A percentile compares a stretch with the other conserved stretches of the same genome.
Conservation (phyloP, 2,113 vertebrate genomes). For the Uropsilus gracilis region DNA sequence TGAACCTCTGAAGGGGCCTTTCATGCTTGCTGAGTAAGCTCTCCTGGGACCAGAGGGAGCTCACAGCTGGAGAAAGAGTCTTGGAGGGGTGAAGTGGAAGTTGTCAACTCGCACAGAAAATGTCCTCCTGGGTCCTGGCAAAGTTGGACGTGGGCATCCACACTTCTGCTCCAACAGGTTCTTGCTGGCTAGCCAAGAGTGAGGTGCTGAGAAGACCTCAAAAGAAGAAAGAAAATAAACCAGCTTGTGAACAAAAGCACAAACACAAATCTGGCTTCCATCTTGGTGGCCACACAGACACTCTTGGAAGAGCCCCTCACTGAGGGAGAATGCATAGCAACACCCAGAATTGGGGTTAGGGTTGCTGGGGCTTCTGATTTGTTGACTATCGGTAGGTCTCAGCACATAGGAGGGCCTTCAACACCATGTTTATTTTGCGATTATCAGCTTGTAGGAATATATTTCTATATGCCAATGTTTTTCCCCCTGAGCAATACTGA, state of each 20-base stretch:
- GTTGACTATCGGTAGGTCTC: constrained; percentile 44
- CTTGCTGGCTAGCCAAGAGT: not conserved
- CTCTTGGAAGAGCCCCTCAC: not conserved
- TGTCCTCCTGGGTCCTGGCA: not conserved
- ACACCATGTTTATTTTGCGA: constrained; percentile 45
- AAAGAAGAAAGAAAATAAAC: not conserved
- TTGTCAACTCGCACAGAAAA: not conserved
- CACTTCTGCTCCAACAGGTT: rapidly evolving
- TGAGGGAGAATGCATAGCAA: not conserved
- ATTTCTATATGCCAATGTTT: constrained; percentile 62
- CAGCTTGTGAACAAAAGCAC: not conserved
- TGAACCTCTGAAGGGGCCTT: not conserved
- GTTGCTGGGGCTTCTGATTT: not conserved
- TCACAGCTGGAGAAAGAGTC: not conserved
- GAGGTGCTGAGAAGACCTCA: not conserved
- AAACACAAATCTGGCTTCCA: not conserved
- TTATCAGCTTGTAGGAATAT: constrained; percentile 40
- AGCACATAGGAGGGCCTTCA: not conserved
- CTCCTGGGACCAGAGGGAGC: not conserved
- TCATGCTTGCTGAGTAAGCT: not conserved
- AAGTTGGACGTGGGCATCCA: too few relatives aligned
- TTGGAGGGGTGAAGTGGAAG: too few relatives aligned
- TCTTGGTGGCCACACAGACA: not conserved
- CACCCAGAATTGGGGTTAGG: not conserved
- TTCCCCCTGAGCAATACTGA: constrained; percentile 48